A percentile compares a stretch with the other conserved stretches of the same genome.
Conservation (phyloP, 2,113 vertebrate species). For the Apistogramma diplotaenia region DNA sequence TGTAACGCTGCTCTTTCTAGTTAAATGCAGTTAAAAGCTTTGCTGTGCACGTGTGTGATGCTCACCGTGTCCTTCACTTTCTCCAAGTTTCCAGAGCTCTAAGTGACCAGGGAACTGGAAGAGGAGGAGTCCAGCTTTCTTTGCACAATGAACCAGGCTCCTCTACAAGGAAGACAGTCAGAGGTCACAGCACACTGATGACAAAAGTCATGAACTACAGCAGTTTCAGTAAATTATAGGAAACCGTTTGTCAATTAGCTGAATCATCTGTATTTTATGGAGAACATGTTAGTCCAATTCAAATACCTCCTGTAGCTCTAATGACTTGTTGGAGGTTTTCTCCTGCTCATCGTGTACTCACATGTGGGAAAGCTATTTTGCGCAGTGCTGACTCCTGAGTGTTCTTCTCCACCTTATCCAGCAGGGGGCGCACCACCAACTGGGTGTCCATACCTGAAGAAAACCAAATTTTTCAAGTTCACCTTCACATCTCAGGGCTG, state of each 20-base stretch:
- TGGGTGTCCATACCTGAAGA: conserved; percentile 88
- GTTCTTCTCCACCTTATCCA: conserved; percentile 87
- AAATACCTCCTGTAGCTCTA: not conserved
- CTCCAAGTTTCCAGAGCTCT: conserved; percentile 92
- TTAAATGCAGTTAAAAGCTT: not conserved
- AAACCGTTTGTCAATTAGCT: not conserved
- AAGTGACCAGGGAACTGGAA: conserved; percentile 91
- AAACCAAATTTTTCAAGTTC: not conserved
- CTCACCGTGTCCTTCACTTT: conserved; percentile 82
- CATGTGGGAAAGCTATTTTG: conserved; percentile 89
- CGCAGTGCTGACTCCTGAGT: conserved; percentile 78
- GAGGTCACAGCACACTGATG: not conserved
- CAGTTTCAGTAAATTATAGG: not conserved
- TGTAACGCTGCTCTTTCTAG: not conserved
- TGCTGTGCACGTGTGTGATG: not conserved
- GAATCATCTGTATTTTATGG: no score
- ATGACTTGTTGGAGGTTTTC: not conserved
- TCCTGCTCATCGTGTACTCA: conserved; percentile 69
- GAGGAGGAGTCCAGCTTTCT: conserved; percentile 85
- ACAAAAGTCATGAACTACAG: not conserved
- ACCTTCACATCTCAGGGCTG: not conserved
- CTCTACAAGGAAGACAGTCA: conserved; percentile 70
- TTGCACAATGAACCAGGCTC: conserved; percentile 87
- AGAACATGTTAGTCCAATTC: not conserved
- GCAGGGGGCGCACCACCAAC: conserved; percentile 88